Base-by-base conservation (phyloP, 2,797 vertebrate species). In the Acipenser oxyrinchus region DNA sequence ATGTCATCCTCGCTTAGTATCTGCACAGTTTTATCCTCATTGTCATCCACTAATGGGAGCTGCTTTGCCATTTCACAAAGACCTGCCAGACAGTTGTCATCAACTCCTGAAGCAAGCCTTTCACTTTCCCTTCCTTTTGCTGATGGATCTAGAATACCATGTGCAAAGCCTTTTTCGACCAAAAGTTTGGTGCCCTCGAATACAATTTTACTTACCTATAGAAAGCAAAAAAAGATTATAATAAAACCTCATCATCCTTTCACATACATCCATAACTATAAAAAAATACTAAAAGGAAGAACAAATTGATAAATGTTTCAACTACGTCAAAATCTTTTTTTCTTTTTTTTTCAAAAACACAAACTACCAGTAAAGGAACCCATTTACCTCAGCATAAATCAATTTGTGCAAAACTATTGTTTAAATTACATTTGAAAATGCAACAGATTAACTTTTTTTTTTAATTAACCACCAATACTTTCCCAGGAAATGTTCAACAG, bases 11-110 rank as follows among this genome's bases (percentile, higher is more conserved):
- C 18, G 2, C 71, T 78, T 23, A 89, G 81, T 4, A 70, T 58
- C 55, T 77, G 79, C 12, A 84, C 70, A 0, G 71, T 48, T 53
- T 74, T 77, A 69, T 71, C 75, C 65, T 83, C 83, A 23, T 66
- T 77, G 0, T 80, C 78, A 48, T 77, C 82, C 65, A 77, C 67
- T 48, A 83, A 66, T 71, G 88, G 84, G 62, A 95, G 83, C 66
- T 82, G 82, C 78, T 95, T 98, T 62, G 94, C 92, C 93, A 97
- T 93, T 71, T 93, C 91, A 81, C 94, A 99, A 3, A 99, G 82
- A 51, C 91, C 90, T 6, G 90, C 85, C 18, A 99, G 86, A 11
- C 68, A 76, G 75, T 90, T 91, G n/a, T 83, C 81, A n/a, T 74
- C 58, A 6, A 1, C 51, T 0, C 78, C 80, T 62, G 66, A 53